Conservation (phyloP, 53 echinoderm and acorn worm species). For the Apostichopus leukothele region DNA sequence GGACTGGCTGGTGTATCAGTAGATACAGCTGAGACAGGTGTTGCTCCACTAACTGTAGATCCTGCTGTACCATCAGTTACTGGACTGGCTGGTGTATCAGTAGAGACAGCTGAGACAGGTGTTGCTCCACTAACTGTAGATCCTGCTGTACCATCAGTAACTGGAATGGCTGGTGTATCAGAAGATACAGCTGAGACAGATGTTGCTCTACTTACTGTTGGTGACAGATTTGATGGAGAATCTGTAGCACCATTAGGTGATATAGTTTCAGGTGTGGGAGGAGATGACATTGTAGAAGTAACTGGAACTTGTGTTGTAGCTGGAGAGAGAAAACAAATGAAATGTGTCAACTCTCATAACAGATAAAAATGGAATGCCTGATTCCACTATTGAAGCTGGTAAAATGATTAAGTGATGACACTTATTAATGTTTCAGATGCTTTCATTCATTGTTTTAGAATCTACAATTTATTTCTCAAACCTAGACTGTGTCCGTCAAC, state of each 20-base stretch:
- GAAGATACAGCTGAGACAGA: background rate
- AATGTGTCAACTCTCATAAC: too few species aligned
- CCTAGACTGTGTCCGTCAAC: too few species aligned
- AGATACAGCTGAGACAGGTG: constrained; percentile 13
- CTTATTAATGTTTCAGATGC: too few species aligned
- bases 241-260: background rate
- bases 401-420: too few species aligned
- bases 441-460: too few species aligned
- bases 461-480: too few species aligned
- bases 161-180: constrained; percentile 1
- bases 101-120: background rate
- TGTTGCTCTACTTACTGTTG: background rate
- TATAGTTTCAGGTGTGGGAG: background rate
- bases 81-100: constrained; percentile 6
- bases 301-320: background rate
- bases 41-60: constrained; percentile 16
- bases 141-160: background rate
- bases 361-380: too few species aligned
- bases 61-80: background rate
- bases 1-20: constrained; percentile 4
- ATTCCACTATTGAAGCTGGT: too few species aligned
- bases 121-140: background rate
- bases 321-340: background rate
- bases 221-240: background rate
- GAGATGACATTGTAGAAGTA: background rate